phyloP scores from a whole-genome alignment of 2,888 invertebrate genomes.

The Stenichneumon culpator region DNA sequence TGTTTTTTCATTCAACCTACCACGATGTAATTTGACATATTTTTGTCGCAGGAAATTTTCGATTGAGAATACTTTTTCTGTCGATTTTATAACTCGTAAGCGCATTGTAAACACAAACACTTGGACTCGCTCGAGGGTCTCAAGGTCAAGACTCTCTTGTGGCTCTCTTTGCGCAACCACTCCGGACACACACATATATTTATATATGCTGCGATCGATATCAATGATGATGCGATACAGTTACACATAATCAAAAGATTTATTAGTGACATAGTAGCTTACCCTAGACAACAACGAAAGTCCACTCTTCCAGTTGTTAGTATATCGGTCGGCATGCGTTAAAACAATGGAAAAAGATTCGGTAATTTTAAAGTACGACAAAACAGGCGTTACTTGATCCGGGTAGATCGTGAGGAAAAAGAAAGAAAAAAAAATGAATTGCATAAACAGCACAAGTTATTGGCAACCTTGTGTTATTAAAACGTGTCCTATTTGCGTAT shows the following conservation, averaged over 20 bases:
- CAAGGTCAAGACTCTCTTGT: not conserved
- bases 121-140: not conserved
- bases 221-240: slow-evolving; percentile 24
- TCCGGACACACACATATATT: not conserved
- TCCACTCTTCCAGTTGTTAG: slow-evolving; percentile 84
- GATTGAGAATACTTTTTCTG: too few relatives aligned
- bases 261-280: slow-evolving; percentile 72
- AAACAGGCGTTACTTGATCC: slow-evolving; percentile 42
- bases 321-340: slow-evolving; percentile 82
- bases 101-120: not conserved
- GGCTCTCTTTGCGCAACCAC: not conserved
- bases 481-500: slow-evolving; percentile 21
- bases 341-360: slow-evolving; percentile 78
- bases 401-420: not conserved
- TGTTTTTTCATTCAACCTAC: not conserved
- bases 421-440: not conserved
- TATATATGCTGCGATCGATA: not conserved
- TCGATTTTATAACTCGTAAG: not conserved
- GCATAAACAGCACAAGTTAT: not conserved
- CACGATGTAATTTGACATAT: not conserved
- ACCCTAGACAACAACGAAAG: slow-evolving; percentile 83
- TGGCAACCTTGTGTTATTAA: slow-evolving; percentile 21
- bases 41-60: not conserved
- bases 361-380: slow-evolving; percentile 74
- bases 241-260: slow-evolving; percentile 23